Conservation (phyloP, 2,113 vertebrate genomes). For the Brachyhypopomus gauderio region DNA sequence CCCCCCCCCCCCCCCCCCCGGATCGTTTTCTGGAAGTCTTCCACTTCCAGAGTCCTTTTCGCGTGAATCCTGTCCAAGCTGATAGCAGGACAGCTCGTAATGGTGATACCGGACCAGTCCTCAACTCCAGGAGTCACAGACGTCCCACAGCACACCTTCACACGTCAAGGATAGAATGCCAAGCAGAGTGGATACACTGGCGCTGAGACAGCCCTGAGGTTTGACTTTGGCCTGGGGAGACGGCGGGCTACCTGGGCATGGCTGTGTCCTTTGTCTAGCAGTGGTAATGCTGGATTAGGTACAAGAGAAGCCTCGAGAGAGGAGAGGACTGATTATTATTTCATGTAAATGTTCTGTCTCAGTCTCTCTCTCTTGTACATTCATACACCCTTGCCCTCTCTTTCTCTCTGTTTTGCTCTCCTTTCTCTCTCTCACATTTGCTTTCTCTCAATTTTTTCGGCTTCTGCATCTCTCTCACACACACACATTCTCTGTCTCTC, state of each 20-base stretch:
- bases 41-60: conserved; percentile 35
- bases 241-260: background rate
- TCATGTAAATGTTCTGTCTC: conserved; percentile 22
- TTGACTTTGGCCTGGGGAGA: conserved; percentile 14
- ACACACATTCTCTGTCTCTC: conserved; percentile 9
- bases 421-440: conserved; percentile 45
- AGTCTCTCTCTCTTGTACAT: conserved; percentile 37
- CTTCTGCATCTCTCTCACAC: conserved; percentile 39
- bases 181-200: conserved; percentile 34
- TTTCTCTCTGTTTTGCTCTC: background rate
- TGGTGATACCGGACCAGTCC: background rate
- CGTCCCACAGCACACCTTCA: conserved; percentile 32
- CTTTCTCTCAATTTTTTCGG: conserved; percentile 42
- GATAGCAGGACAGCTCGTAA: conserved; percentile 21
- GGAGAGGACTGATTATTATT: conserved; percentile 12
- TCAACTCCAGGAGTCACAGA: conserved; percentile 18
- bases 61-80: conserved; percentile 25
- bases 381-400: conserved; percentile 1
- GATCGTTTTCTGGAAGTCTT: conserved; percentile 6
- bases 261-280: conserved; percentile 1
- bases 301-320: background rate
- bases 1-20: background rate
- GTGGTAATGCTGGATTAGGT: conserved; percentile 7
- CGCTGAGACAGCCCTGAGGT: conserved; percentile 17
- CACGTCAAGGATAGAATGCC: conserved; percentile 36